Evolutionary conservation across 2,797 vertebrate species (phyloP).

Genomic region (Chanos chanos): DNA sequence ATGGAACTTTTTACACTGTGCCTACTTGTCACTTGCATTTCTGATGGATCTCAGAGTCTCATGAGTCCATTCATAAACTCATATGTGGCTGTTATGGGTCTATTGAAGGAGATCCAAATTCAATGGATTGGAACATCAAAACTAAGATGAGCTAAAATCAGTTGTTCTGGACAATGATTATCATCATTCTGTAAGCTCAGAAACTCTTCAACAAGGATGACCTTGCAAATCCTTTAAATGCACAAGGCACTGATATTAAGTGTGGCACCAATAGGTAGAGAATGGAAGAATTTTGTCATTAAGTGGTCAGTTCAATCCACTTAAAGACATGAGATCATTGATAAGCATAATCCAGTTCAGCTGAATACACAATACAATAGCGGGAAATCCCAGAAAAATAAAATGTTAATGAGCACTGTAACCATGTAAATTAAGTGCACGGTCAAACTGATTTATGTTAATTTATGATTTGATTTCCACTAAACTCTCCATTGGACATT

Average conservation of each 20-base stretch:
- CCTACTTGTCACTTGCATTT: no score
- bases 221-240: constrained; percentile 7
- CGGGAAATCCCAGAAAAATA: constrained; percentile 4
- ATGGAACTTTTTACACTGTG: no score
- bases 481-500: no score
- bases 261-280: neutral
- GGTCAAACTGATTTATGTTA: no score
- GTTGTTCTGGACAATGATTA: no score
- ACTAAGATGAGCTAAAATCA: no score
- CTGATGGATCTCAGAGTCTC: no score
- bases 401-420: neutral
- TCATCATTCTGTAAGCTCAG: neutral
- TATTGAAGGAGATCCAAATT: no score
- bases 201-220: constrained; percentile 14
- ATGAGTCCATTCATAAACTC: no score
- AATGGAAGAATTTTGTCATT: constrained; percentile 3
- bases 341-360: constrained; percentile 6
- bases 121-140: no score
- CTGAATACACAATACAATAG: neutral
- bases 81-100: no score
- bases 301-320: constrained; percentile 23
- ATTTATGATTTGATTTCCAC: no score
- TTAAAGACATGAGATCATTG: neutral
- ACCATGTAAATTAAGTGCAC: neutral
- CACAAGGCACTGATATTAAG: neutral